phyloP scores from a whole-genome alignment of 2,113 vertebrate species.

The Rana temporaria region DNA sequence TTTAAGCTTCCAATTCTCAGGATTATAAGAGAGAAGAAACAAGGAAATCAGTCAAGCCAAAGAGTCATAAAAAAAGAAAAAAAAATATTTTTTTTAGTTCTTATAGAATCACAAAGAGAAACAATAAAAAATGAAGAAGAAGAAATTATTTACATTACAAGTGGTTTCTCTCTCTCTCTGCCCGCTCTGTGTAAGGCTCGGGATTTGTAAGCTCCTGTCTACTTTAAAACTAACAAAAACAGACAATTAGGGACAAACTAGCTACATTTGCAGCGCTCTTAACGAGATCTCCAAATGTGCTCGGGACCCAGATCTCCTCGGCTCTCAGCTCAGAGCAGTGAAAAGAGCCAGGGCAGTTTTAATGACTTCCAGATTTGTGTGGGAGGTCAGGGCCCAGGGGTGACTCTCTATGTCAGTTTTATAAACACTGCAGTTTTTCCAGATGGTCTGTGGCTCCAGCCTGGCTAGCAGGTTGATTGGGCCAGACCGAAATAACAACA shows the following conservation, averaged over 20 bases:
- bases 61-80: not conserved
- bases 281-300: constrained; percentile 79
- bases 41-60: constrained; percentile 3
- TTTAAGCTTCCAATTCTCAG: not conserved
- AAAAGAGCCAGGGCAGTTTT: constrained; percentile 74
- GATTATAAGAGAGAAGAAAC: not conserved
- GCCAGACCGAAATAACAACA: constrained; percentile 94
- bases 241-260: constrained; percentile 49
- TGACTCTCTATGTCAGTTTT: constrained; percentile 96
- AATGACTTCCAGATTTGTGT: constrained; percentile 99
- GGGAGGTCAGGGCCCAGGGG: constrained; percentile 98
- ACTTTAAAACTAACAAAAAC: constrained; percentile 46
- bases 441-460: constrained; percentile 99
- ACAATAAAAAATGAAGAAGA: not conserved
- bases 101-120: not conserved
- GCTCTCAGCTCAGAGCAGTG: constrained; percentile 62
- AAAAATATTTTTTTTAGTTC: not conserved
- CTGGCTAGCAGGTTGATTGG: constrained; percentile 99
- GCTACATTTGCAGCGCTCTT: constrained; percentile 61
- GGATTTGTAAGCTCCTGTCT: constrained; percentile 22
- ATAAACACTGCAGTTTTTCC: constrained; percentile 99
- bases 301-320: constrained; percentile 68
- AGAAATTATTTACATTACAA: not conserved
- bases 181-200: not conserved
- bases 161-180: not conserved